phyloP scores from a whole-genome alignment of 2,797 vertebrate genomes.

The Aselliscus stoliczkanus region DNA sequence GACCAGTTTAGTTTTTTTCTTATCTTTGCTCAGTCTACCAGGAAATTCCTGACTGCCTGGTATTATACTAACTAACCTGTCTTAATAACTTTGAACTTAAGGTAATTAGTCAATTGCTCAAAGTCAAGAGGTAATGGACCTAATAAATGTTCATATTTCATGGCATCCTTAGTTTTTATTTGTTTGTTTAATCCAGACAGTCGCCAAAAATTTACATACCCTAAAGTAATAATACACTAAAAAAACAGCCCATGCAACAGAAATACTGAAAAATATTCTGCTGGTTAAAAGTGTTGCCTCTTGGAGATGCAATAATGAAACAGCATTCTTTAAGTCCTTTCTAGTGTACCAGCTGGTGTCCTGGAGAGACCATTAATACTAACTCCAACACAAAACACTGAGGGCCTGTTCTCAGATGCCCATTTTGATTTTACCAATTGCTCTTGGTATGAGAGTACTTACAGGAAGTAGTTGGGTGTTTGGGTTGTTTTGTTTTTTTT shows the following conservation, averaged over 20 bases:
- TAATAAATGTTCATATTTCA: slow-evolving; percentile 44
- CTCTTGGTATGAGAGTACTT: not conserved
- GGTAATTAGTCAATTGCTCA: slow-evolving; percentile 53
- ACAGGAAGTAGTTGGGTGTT: not conserved
- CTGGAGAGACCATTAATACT: not conserved
- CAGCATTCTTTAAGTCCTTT: not conserved
- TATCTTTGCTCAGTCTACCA: too few species aligned
- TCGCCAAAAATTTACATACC: slow-evolving; percentile 11
- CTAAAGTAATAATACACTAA: slow-evolving; percentile 21
- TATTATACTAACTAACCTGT: too few species aligned
- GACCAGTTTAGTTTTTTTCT: too few species aligned
- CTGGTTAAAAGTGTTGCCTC: not conserved
- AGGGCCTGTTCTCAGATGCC: not conserved
- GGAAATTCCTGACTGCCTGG: too few species aligned
- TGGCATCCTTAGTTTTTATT: slow-evolving; percentile 33
- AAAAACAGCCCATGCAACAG: not conserved
- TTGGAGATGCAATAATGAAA: not conserved
- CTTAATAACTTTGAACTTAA: slow-evolving; percentile 26
- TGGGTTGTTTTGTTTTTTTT: not conserved
- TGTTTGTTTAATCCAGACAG: slow-evolving; percentile 36
- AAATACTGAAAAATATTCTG: slow-evolving; percentile 29
- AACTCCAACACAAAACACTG: not conserved
- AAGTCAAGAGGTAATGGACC: slow-evolving; percentile 47
- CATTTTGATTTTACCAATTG: not conserved
- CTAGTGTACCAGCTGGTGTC: not conserved